Evolutionary conservation across 92 coral and sea anemone genomes (phyloP), one percentile per base, ranked within the genome.

Genomic region (Actinernus sp.): DNA sequence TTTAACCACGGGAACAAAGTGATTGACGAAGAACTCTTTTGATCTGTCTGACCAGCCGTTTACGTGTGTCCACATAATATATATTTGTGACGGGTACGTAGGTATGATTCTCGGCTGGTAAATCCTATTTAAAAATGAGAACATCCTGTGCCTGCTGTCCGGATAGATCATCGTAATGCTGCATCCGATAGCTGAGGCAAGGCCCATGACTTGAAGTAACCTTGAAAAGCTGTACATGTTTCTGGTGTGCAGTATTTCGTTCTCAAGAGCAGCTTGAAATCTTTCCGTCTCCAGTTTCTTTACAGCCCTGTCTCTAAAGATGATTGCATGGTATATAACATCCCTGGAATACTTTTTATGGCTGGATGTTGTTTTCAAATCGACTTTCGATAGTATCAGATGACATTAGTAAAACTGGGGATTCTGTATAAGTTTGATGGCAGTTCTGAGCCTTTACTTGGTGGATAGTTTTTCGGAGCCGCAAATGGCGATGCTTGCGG

Each of bases 131-230:
- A 38, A 54, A 8, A 69, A 16, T 13, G 77, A 47, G 13, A 69
- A 23, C 13, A 69, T 27, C 12, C 21, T 26, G 55, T 41, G 9
- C 13, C 38, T 69, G 12, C 41, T 26, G 39, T 69, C 76, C 2
- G 76, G 66, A 28, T 69, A 39, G 4, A 69, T 10, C 19, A 43
- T 70, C 9, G 40, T 31, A 52, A 82, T 74, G 11, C 58, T 71
- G 47, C 60, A 58, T 43, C 77, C 64, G 55, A 74, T 60, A 56
- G 75, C 65, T 47, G 59, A 73, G 57, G 78, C 53, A 22, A 70
- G 54, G 2, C 45, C 78, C 78, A 57, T 70, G 19, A 55, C 43
- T 26, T 69, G 64, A 11, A 55, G 29, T 12, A 55, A 38, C 7
- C 79, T 51, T 9, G 72, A 58, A 49, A 19, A 79, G n/a, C 63